Conservation (phyloP, 2,797 vertebrate species). For the Channallabes apus region DNA sequence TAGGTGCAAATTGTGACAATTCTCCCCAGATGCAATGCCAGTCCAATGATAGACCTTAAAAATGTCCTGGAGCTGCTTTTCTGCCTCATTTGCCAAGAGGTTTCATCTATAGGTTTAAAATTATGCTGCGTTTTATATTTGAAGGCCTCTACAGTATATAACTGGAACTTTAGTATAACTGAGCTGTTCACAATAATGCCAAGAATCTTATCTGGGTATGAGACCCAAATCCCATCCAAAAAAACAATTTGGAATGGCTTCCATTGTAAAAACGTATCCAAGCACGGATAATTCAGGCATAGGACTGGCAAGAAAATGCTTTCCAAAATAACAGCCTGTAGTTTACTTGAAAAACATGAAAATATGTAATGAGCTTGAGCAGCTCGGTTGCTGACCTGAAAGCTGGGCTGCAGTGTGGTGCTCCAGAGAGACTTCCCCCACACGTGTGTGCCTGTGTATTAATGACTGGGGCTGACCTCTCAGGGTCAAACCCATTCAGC, state of each 20-base stretch:
- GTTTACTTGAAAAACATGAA: constrained; percentile 18
- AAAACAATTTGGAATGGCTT: neutral
- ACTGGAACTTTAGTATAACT: neutral
- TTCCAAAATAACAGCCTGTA: constrained; percentile 13
- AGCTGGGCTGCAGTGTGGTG: neutral
- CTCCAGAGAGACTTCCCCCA: constrained; percentile 44
- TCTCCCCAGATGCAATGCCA: neutral
- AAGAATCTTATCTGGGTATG: constrained; percentile 20
- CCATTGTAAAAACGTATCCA: constrained; percentile 4
- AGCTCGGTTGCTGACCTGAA: neutral
- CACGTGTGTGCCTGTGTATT: constrained; percentile 76
- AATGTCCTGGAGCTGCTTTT: neutral
- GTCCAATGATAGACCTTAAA: neutral
- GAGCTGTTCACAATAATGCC: neutral
- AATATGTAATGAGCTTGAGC: constrained; percentile 1
- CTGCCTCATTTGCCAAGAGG: neutral
- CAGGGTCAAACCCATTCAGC: constrained; percentile 97
- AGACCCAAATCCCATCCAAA: constrained; percentile 15
- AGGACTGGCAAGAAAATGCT: constrained; percentile 16
- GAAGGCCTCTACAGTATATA: neutral
- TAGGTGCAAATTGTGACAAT: neutral
- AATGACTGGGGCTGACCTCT: constrained; percentile 91
- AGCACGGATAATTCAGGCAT: constrained; percentile 21
- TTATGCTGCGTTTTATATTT: neutral
- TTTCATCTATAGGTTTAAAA: neutral